Percentiles rank a stretch among this genome's conserved stretches.
Evolutionary conservation across 2,797 vertebrate species (phyloP).

Genomic region (Cercopithecus neglectus): DNA sequence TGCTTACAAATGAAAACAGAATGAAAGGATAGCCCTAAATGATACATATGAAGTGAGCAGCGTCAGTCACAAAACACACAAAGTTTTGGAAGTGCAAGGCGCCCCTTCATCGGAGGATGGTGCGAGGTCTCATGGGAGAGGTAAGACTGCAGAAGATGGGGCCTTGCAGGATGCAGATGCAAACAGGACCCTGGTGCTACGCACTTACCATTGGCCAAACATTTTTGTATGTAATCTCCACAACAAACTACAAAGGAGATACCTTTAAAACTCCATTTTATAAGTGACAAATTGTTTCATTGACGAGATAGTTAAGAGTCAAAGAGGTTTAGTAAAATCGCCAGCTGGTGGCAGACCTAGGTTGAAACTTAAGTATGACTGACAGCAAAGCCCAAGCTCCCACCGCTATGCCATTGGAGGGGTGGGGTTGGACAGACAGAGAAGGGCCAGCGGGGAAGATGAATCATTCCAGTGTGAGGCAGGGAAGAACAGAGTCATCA

Average conservation of each 20-base stretch:
- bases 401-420: neutral
- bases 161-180: neutral
- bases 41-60: neutral
- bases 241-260: neutral
- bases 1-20: neutral
- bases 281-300: slow-evolving; percentile 10
- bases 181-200: neutral
- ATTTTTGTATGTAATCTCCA: neutral
- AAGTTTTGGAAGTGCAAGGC: neutral
- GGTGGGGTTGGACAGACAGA: neutral
- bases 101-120: neutral
- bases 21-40: slow-evolving; percentile 9
- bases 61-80: neutral
- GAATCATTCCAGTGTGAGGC: neutral
- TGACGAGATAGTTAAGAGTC: neutral
- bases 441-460: neutral
- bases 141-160: neutral
- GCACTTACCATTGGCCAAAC: neutral
- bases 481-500: neutral
- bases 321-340: neutral
- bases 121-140: neutral
- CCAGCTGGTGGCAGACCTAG: neutral
- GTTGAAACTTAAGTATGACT: neutral
- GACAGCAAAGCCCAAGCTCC: neutral
- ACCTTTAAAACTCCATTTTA: neutral